phyloP scores from a whole-genome alignment of 2,888 invertebrate genomes.

The Proisotoma minuta region DNA sequence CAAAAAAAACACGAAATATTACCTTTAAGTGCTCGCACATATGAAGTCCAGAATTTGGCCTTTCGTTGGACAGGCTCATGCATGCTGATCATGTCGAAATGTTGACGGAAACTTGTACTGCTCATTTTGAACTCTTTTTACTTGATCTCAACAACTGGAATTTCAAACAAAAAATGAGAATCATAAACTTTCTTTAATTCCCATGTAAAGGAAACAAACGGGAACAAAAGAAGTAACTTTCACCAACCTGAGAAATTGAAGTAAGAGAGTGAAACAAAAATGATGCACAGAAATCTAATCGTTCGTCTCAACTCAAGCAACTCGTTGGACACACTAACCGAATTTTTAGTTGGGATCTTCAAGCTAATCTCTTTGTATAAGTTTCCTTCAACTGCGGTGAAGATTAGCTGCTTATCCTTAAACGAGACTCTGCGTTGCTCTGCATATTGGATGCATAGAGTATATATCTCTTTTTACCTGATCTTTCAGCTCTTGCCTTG shows the following conservation, averaged over 20 bases:
- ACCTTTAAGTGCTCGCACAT: constrained; percentile 89
- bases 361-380: too few species aligned
- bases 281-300: constrained; percentile 12
- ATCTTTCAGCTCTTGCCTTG: too few species aligned
- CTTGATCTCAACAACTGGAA: constrained; percentile 14
- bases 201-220: too few species aligned
- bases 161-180: too few species aligned
- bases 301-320: constrained; percentile 28
- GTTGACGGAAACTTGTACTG: constrained; percentile 62
- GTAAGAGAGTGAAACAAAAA: too few species aligned
- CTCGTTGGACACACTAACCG: constrained; percentile 32
- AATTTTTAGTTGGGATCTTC: constrained; percentile 17
- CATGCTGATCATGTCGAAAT: constrained; percentile 90
- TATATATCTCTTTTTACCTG: too few species aligned
- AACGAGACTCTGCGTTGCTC: too few species aligned
- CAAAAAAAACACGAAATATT: constrained; percentile 48
- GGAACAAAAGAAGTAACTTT: background rate
- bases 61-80: constrained; percentile 87
- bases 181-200: too few species aligned
- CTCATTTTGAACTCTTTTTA: constrained; percentile 34
- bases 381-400: too few species aligned
- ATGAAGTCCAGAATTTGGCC: constrained; percentile 91
- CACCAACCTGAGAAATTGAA: constrained; percentile 26
- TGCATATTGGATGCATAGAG: too few species aligned
- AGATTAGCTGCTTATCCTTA: too few species aligned